phyloP scores from a whole-genome alignment of 92 coral and sea anemone genomes.

The Paragorgia papillata region DNA sequence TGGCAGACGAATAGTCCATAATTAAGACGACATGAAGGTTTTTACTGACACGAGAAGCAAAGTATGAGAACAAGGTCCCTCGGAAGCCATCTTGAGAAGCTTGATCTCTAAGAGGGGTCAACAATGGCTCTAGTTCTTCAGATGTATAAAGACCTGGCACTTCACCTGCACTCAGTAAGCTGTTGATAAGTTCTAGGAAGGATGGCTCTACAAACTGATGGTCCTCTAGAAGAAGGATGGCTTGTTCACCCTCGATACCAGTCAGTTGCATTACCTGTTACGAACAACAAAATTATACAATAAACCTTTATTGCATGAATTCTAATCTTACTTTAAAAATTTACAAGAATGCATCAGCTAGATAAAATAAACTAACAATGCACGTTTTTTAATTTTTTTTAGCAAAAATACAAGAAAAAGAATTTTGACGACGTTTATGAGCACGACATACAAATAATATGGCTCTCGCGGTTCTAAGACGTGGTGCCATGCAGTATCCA shows the following conservation, averaged over 20 bases:
- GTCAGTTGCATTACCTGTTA: constrained; percentile 93
- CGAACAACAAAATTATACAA: not conserved
- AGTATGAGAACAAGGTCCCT: constrained; percentile 89
- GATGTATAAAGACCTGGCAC: constrained; percentile 95
- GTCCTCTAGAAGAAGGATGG: constrained; percentile 87
- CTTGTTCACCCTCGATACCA: constrained; percentile 96
- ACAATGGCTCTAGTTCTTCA: constrained; percentile 95
- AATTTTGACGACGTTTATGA: too few species aligned
- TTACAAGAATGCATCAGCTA: too few species aligned
- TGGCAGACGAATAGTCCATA: constrained; percentile 86
- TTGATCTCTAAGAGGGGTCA: constrained; percentile 91
- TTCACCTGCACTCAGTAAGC: constrained; percentile 96
- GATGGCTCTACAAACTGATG: constrained; percentile 89
- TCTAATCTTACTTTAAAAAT: too few species aligned
- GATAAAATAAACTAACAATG: too few species aligned
- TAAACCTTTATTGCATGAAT: too few species aligned
- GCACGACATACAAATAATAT: too few species aligned
- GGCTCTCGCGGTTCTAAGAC: too few species aligned
- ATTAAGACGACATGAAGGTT: constrained; percentile 88
- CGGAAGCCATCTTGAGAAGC: constrained; percentile 99
- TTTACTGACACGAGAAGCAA: constrained; percentile 86
- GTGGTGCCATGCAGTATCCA: too few species aligned
- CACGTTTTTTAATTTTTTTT: too few species aligned
- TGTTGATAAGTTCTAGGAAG: constrained; percentile 90
- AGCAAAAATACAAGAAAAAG: too few species aligned